These are phyloP conservation scores for Cirrhinus mrigala DNA, from an alignment of 2,797 vertebrate genomes.

Conservation along the genomic window DNA sequence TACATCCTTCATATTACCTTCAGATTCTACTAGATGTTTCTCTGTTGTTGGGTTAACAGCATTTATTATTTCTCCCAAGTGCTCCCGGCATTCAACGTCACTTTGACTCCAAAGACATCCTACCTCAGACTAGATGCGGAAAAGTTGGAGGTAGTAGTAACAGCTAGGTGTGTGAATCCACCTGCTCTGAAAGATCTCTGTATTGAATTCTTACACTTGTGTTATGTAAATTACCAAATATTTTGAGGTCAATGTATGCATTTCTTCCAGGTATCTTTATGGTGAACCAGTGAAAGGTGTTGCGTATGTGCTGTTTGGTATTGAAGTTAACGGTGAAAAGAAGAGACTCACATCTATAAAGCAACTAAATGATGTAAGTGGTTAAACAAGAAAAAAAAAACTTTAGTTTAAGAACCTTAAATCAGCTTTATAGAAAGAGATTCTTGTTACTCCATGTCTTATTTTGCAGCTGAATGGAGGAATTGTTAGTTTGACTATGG, in stretches of 20 bases:
- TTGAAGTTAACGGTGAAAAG: slow-evolving; percentile 72
- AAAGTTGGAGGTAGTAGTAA: slow-evolving; percentile 70
- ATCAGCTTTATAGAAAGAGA: not conserved
- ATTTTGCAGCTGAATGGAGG: slow-evolving; percentile 72
- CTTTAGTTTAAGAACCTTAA: not conserved
- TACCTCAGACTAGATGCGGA: slow-evolving; percentile 72
- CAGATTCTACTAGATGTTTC: not conserved
- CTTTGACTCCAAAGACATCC: slow-evolving; percentile 70
- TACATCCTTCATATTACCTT: slow-evolving; percentile 51
- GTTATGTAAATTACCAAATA: not conserved
- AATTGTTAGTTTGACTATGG: slow-evolving; percentile 67
- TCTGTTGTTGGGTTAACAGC: not conserved
- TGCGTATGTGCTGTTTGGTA: slow-evolving; percentile 80
- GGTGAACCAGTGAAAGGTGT: slow-evolving; percentile 75
- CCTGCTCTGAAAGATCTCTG: not conserved
- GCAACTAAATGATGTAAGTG: slow-evolving; percentile 73
- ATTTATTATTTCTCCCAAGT: slow-evolving; percentile 61
- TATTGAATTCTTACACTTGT: not conserved
- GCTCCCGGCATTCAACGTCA: slow-evolving; percentile 81
- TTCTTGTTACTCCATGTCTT: not conserved
- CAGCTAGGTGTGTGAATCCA: slow-evolving; percentile 69
- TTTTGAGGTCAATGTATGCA: not conserved
- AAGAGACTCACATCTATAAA: slow-evolving; percentile 72
- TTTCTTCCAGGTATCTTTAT: slow-evolving; percentile 73
- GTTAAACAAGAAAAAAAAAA: not conserved